Conservation (phyloP, 1,140 invertebrate genomes). For the Drosophila navojoa region DNA sequence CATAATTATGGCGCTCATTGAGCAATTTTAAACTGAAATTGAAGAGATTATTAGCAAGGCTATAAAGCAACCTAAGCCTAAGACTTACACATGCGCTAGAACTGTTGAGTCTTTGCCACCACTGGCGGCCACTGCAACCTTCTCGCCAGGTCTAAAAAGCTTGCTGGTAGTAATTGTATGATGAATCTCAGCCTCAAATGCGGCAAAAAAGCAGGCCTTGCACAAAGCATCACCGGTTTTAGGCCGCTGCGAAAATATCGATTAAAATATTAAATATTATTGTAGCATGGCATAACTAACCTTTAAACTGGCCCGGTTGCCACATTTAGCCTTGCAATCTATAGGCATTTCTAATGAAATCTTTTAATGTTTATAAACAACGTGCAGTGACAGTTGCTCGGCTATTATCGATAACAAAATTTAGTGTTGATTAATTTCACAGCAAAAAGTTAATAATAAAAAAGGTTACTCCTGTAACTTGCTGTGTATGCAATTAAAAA, state of each 20-base stretch:
- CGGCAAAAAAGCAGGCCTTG: slow-evolving; percentile 97
- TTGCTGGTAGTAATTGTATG: slow-evolving; percentile 94
- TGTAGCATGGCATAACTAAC: slow-evolving; percentile 83
- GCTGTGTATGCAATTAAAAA: no score
- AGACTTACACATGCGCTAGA: slow-evolving; percentile 90
- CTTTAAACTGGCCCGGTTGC: slow-evolving; percentile 89
- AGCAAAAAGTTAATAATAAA: not conserved
- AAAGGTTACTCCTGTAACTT: not conserved
- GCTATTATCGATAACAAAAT: slow-evolving; percentile 29
- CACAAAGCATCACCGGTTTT: slow-evolving; percentile 96
- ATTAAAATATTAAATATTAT: not conserved
- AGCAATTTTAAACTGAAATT: slow-evolving; percentile 89
- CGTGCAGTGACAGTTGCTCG: not conserved
- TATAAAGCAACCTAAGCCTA: not conserved
- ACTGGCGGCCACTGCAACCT: slow-evolving; percentile 97
- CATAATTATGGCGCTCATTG: slow-evolving; percentile 96
- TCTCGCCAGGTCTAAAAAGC: slow-evolving; percentile 93
- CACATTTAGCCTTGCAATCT: slow-evolving; percentile 88
- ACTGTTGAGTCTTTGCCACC: slow-evolving; percentile 99
- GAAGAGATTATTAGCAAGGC: not conserved
- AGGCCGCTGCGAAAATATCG: slow-evolving; percentile 87
- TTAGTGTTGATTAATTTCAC: slow-evolving; percentile 7
- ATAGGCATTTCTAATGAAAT: slow-evolving; percentile 85
- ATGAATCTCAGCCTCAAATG: slow-evolving; percentile 98
- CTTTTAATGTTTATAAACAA: slow-evolving; percentile 39